phyloP scores from a whole-genome alignment of 2,113 vertebrate species.

The Rhinolophus ferrumequinum region DNA sequence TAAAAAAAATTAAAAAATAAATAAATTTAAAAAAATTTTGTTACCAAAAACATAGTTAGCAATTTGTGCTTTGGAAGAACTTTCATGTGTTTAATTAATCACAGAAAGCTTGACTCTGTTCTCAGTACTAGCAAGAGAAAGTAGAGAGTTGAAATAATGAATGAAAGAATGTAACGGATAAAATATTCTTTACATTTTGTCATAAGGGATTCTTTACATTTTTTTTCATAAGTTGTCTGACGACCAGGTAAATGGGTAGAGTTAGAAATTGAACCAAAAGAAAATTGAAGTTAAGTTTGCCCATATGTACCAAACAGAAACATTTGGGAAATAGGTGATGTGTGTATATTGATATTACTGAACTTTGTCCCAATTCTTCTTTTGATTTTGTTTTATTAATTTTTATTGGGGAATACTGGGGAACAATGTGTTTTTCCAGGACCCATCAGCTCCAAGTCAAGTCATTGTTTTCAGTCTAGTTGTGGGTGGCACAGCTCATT shows the following conservation, averaged over 20 bases:
- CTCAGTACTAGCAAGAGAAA: not conserved
- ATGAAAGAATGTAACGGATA: not conserved
- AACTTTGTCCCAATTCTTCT: not conserved
- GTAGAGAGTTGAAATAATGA: not conserved
- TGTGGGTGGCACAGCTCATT: too few relatives aligned
- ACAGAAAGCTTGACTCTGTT: not conserved
- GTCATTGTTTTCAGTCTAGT: too few relatives aligned
- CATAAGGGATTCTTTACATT: not conserved
- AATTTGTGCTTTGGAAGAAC: not conserved
- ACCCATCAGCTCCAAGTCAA: too few relatives aligned
- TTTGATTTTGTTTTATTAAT: not conserved
- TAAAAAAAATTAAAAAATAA: too few relatives aligned
- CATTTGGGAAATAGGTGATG: not conserved
- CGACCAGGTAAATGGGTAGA: not conserved
- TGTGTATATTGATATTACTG: not conserved
- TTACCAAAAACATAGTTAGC: not conserved
- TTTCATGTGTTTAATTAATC: not conserved
- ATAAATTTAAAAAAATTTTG: not conserved
- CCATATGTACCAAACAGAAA: not conserved
- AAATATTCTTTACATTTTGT: not conserved
- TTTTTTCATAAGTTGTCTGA: not conserved
- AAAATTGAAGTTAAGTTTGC: not conserved
- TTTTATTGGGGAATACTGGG: too few relatives aligned
- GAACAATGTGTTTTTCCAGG: too few relatives aligned
- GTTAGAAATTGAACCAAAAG: rapidly evolving